phyloP scores from a whole-genome alignment of 2,113 vertebrate genomes.

The Sporophila hypoxantha region DNA sequence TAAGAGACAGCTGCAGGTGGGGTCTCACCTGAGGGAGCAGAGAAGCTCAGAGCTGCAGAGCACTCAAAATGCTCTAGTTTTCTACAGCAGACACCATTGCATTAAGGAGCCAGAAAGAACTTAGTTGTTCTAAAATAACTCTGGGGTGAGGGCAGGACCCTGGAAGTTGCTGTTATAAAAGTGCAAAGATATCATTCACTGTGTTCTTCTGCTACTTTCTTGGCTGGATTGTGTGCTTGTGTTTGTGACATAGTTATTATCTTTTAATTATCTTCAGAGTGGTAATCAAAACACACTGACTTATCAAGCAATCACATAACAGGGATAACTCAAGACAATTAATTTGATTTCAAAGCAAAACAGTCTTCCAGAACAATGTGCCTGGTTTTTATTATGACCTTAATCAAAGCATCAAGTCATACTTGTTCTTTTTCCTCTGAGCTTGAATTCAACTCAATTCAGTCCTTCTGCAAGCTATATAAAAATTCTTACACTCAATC shows the following conservation, averaged over 20 bases:
- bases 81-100: background rate
- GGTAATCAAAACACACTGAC: constrained; percentile 41
- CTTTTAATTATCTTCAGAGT: constrained; percentile 48
- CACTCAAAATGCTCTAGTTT: background rate
- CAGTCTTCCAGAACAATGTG: background rate
- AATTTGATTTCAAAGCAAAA: constrained; percentile 42
- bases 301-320: background rate
- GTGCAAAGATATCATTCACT: background rate
- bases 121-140: background rate
- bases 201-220: background rate
- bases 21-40: background rate
- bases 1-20: too few relatives aligned
- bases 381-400: background rate
- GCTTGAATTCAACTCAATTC: background rate
- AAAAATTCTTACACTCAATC: background rate
- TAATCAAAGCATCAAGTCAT: background rate
- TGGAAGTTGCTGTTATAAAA: constrained; percentile 11
- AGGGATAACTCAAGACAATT: constrained; percentile 9
- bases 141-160: background rate
- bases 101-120: background rate
- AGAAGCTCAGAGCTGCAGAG: background rate
- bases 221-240: background rate
- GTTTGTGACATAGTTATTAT: constrained; percentile 44
- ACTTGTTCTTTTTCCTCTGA: background rate
- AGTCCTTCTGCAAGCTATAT: background rate